These are phyloP conservation scores for Pteronura brasiliensis DNA, from an alignment of 2,113 vertebrate genomes.

Conservation along the genomic window DNA sequence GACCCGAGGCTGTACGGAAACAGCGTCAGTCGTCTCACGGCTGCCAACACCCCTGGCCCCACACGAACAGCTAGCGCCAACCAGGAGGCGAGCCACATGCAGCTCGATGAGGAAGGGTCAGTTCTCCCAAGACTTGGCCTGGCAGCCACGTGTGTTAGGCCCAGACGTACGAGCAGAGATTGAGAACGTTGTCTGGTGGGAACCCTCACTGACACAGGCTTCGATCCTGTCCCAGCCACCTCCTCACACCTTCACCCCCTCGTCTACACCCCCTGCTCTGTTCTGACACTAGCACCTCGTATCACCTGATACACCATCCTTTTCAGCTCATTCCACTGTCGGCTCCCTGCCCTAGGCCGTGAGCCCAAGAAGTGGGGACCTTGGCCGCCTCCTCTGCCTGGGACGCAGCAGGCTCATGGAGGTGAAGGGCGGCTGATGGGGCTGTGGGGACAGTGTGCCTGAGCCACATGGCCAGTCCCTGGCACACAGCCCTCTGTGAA, in stretches of 20 bases:
- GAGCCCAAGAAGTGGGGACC: neutral
- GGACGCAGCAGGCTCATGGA: fast-evolving
- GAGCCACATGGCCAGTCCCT: neutral
- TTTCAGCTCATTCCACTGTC: no score
- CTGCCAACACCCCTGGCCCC: no score
- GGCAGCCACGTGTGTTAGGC: neutral
- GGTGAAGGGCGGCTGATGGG: neutral
- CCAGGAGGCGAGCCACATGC: neutral
- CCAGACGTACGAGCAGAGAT: neutral
- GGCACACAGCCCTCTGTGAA: neutral
- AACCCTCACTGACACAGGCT: neutral
- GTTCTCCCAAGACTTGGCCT: neutral
- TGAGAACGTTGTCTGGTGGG: fast-evolving
- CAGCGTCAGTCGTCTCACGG: no score
- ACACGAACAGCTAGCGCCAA: neutral
- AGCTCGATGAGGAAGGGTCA: neutral
- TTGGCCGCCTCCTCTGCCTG: neutral
- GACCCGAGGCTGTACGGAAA: no score
- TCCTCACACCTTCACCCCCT: neutral
- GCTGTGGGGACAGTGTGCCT: neutral
- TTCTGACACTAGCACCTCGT: neutral
- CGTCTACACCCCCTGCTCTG: neutral
- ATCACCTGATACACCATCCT: fast-evolving
- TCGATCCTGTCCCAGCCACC: neutral
- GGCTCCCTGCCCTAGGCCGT: neutral